Base-by-base conservation (phyloP, 1,140 invertebrate species). In the Charaxes varanes region DNA sequence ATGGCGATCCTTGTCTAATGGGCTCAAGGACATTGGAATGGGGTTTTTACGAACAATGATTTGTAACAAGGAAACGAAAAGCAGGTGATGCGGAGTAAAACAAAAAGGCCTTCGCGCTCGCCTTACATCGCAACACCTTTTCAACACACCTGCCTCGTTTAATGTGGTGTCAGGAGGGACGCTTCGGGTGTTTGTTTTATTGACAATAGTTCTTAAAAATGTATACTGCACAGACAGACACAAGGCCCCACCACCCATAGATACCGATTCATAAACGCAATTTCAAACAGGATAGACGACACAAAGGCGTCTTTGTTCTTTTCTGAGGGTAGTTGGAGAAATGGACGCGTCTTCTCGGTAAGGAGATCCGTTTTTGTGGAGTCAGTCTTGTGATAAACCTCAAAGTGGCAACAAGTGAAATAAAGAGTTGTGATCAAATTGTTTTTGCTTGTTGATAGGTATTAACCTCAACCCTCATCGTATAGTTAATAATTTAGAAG, bases 11-110 rank as follows among this genome's bases (percentile, higher is more conserved):
- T 41, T 41, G 34, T 49, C 41, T 55, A 50, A 47, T 38, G 28
- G 30, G 34, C 13, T 45, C 38, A 55, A 36, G 43, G 33, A 45
- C 37, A 50, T 46, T 42, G n/a, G 21, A 42, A 53, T 23, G 18
- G 33, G 30, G 37, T 27, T 26, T 43, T 37, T 35, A 36, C 41
- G 27, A 37, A 42, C 40, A 38, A 49, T 43, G 48, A 48, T 53
- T 53, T 37, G 44, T 41, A 37, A 46, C 50, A 34, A 58, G 66
- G 53, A 59, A 60, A 45, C 36, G 46, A 11, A 15, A 47, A 36
- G 57, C 70, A 77, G 72, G 72, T 71, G 72, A 53, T 33, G 71
- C 49, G 58, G 56, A 57, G 51, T 58, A 52, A 66, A 67, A 69
- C 59, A 65, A 72, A 58, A 46, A 53, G 49, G 38, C 41, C 47